Evolutionary conservation across 2,888 invertebrate genomes (phyloP), one percentile per base, ranked within the genome.

Genomic region (Hemicrepidius hirtus): DNA sequence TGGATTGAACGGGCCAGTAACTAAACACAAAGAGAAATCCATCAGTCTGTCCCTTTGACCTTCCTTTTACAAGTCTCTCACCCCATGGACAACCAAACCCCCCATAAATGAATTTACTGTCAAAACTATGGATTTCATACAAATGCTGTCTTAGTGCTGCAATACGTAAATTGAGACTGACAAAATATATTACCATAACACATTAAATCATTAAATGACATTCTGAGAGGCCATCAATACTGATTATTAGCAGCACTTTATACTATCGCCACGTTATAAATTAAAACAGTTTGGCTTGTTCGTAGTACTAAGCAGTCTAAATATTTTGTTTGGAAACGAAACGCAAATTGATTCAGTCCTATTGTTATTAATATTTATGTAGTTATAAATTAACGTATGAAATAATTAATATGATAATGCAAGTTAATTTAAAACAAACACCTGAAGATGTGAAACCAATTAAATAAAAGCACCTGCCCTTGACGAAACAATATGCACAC

Each of bases 21-120:
- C 79, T 82, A 82, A 81, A 80, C 83, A 85, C 84, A 85, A 85
- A 81, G 84, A 81, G 81, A 82, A 82, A 80, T 82, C 82, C 82
- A 82, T 83, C 82, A 82, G 80, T 77, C 77, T 80, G 80, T 81
- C 83, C 82, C 82, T 82, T 81, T 80, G 81, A 80, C 81, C 81
- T 83, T 82, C 79, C 82, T 79, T 79, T 80, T 77, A 67, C 71
- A 74, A 69, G 53, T 65, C 64, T 70, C 65, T 68, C 68, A 67
- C 72, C 71, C 75, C 64, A 68, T 60, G 63, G 53, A 63, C 64
- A 71, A 64, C 57, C 73, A 66, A 72, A 73, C 73, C 75, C 75
- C 70, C 66, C 68, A 67, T 66, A 73, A 72, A 74, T 69, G 72
- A 68, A 71, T 76, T 68, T 66, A 57, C 73, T 73, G 64, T 68